phyloP scores from a whole-genome alignment of 2,113 vertebrate genomes.

The Saccopteryx leptura region DNA sequence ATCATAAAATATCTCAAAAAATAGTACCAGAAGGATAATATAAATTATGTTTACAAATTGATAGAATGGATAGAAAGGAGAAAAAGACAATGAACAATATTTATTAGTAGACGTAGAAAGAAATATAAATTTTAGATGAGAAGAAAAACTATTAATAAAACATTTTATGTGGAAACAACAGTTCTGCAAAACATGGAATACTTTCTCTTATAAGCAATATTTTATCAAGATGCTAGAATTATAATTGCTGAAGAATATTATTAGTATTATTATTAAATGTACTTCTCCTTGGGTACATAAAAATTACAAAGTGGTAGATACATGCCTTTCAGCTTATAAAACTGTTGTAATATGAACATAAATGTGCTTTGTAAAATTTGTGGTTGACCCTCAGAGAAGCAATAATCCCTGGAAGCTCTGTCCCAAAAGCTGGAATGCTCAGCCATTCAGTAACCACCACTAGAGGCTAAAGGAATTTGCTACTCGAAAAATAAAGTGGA shows the following conservation, averaged over 20 bases:
- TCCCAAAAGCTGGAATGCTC: background rate
- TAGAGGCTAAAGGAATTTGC: background rate
- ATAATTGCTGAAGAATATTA: conserved; percentile 75
- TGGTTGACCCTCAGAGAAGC: conserved; percentile 22
- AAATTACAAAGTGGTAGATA: conserved; percentile 59
- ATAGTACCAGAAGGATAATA: background rate
- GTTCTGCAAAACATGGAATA: conserved; percentile 55
- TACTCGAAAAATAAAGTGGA: background rate
- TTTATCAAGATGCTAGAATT: conserved; percentile 74
- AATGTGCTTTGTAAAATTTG: conserved; percentile 70
- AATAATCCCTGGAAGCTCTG: background rate
- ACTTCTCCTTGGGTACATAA: conserved; percentile 56
- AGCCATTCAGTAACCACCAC: background rate
- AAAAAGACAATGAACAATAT: background rate
- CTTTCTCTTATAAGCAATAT: conserved; percentile 70
- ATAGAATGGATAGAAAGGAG: background rate
- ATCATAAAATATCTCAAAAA: conserved; percentile 16
- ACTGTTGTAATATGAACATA: conserved; percentile 54
- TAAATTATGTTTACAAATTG: conserved; percentile 42
- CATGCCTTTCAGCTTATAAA: conserved; percentile 48
- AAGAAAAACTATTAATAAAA: conserved; percentile 62
- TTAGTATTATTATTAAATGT: conserved; percentile 66
- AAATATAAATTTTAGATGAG: conserved; percentile 42
- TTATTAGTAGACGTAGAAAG: conserved; percentile 46
- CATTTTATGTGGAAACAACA: conserved; percentile 42